These are phyloP conservation scores for Rallus crepitans DNA, from an alignment of 2,797 vertebrate genomes.

Conservation along the genomic window DNA sequence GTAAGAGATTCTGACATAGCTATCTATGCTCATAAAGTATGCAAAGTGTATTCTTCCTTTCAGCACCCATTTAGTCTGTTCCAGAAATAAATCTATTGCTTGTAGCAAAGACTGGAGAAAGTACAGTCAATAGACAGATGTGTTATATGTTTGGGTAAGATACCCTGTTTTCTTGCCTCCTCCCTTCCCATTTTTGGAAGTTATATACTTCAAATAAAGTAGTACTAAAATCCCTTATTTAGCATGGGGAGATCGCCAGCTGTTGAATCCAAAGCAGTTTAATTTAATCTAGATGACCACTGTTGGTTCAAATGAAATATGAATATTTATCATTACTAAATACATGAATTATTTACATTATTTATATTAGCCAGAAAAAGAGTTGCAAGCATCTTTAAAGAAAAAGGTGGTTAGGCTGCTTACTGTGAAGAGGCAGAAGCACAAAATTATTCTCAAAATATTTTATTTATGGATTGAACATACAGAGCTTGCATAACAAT, in stretches of 20 bases:
- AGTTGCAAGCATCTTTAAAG: slow-evolving; percentile 49
- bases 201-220: slow-evolving; percentile 34
- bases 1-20: slow-evolving; percentile 48
- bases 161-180: background rate
- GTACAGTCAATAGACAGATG: slow-evolving; percentile 22
- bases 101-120: slow-evolving; percentile 35
- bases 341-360: slow-evolving; percentile 69
- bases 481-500: background rate
- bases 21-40: slow-evolving; percentile 37
- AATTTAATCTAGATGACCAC: slow-evolving; percentile 58
- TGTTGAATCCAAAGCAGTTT: slow-evolving; percentile 60
- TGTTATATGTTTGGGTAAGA: slow-evolving; percentile 15
- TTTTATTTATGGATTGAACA: background rate
- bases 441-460: slow-evolving; percentile 8
- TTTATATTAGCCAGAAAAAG: slow-evolving; percentile 51
- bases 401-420: background rate
- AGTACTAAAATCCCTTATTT: slow-evolving; percentile 47
- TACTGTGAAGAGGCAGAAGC: background rate
- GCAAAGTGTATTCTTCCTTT: slow-evolving; percentile 58
- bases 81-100: slow-evolving; percentile 50
- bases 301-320: slow-evolving; percentile 66
- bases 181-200: slow-evolving; percentile 6
- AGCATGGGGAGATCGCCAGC: slow-evolving; percentile 56
- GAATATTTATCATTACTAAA: slow-evolving; percentile 70
- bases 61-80: slow-evolving; percentile 24